These are phyloP conservation scores for Phyllotreta cruciferae DNA, from an alignment of 2,888 invertebrate species.

Conservation along the genomic window DNA sequence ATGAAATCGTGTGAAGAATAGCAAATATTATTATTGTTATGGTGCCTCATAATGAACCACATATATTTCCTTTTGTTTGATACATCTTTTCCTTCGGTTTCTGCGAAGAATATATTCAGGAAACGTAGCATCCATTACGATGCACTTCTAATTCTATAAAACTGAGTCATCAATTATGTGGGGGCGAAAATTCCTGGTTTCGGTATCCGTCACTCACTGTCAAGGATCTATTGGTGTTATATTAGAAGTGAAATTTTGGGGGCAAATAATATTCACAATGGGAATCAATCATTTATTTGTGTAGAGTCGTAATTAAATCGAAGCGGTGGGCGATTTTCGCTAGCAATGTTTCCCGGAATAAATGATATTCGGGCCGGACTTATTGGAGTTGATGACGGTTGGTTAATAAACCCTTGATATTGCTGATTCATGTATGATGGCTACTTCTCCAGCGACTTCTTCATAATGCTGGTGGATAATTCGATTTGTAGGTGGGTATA, in stretches of 20 bases:
- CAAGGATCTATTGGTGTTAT: conserved; percentile 7
- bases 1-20: too few relatives aligned
- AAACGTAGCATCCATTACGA: conserved; percentile 1
- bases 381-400: too few relatives aligned
- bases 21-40: too few relatives aligned
- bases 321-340: not conserved
- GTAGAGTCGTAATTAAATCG: conserved; percentile 12
- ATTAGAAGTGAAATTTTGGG: not conserved
- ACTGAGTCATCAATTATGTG: conserved; percentile 15
- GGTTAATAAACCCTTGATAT: too few relatives aligned
- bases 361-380: not conserved
- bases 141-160: conserved; percentile 13
- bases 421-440: too few relatives aligned
- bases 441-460: too few relatives aligned
- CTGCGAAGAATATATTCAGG: not conserved
- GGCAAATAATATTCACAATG: conserved; percentile 16
- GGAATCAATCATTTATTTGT: conserved; percentile 19
- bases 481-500: not conserved
- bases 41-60: too few relatives aligned
- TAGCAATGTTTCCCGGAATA: conserved; percentile 5
- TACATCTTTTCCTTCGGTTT: too few relatives aligned
- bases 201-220: conserved; percentile 15
- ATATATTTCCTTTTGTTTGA: too few relatives aligned
- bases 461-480: too few relatives aligned
- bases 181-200: conserved; percentile 10